Base-by-base conservation (phyloP, 2,888 invertebrate species). In the Eupithecia centaureata region DNA sequence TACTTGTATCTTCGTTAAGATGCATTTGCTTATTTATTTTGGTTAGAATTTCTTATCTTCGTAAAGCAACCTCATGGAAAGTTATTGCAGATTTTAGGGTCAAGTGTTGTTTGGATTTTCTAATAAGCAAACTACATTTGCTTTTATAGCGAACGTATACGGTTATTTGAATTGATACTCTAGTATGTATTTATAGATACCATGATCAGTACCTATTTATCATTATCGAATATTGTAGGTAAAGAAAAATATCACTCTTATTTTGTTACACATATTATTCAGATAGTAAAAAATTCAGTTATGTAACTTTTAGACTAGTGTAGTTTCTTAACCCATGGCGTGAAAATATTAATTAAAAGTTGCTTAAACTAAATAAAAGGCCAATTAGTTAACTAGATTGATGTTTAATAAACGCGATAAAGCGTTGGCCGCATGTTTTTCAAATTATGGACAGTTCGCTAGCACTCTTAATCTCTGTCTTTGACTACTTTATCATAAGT, bases 391-490 rank as follows among this genome's bases (percentile, higher is more conserved):
- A n/a, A 15, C 10, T 13, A 56, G 28, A 30, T 56, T n/a, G 15
- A 27, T 52, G 30, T 56, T 56, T 27, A 15, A 30, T 30, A 56
- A 56, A n/a, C n/a, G n/a, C 28, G 54, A 56, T 56, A 56, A 56
- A 22, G 52, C 57, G n/a, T 56, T 10, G 32, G 12, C n/a, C 5
- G 15, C 30, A 32, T 57, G 57, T 57, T 32, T 18, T n/a, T 57
- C 12, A 32, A 75, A 82, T 77, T 76, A 77, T 79, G 81, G 84
- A 75, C 77, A 74, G 65, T 63, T 67, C 51, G 75, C 77, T 68
- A 72, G 65, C 74, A 71, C 78, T 77, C 76, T 87, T 85, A 80
- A 86, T 88, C 86, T 86, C 82, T 82, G 85, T 86, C 82, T 78
- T 79, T 77, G 76, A 72, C 74, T 79, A 77, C 77, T 82, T 83